Conservation (phyloP, 2,113 vertebrate genomes). For the Catharus fuscescens region DNA sequence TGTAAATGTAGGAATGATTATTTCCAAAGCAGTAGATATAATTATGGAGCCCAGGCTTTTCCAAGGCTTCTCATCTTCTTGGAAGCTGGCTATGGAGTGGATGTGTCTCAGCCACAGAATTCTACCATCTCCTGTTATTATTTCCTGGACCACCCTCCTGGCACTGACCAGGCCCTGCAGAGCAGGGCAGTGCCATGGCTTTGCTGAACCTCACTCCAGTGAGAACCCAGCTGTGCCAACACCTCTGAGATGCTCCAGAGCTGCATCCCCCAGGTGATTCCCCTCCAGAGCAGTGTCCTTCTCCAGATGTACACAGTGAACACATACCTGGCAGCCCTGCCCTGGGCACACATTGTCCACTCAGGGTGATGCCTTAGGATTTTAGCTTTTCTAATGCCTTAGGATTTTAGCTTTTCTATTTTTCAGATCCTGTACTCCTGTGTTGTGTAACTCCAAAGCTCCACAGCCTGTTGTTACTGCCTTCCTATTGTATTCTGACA, state of each 20-base stretch:
- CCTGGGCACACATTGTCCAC: rapidly evolving
- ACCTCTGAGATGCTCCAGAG: neutral
- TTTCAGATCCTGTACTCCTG: no score
- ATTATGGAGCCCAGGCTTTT: neutral
- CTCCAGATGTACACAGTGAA: neutral
- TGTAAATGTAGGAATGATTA: neutral
- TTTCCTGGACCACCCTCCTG: neutral
- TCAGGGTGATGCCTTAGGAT: neutral
- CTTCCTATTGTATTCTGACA: neutral
- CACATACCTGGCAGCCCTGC: neutral
- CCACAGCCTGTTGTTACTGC: neutral
- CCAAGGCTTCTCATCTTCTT: neutral
- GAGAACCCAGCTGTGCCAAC: neutral
- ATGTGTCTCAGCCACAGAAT: neutral
- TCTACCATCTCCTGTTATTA: neutral
- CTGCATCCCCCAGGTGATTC: rapidly evolving
- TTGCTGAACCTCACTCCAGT: neutral
- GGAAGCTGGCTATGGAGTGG: neutral
- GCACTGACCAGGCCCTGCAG: neutral
- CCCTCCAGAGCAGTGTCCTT: neutral
- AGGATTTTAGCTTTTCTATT: neutral
- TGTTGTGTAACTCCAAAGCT: neutral
- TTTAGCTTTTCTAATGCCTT: neutral
- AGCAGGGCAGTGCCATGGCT: neutral
- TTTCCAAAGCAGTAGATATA: neutral